Conservation (phyloP, 2,113 vertebrate genomes). For the Tympanuchus pallidicinctus region DNA sequence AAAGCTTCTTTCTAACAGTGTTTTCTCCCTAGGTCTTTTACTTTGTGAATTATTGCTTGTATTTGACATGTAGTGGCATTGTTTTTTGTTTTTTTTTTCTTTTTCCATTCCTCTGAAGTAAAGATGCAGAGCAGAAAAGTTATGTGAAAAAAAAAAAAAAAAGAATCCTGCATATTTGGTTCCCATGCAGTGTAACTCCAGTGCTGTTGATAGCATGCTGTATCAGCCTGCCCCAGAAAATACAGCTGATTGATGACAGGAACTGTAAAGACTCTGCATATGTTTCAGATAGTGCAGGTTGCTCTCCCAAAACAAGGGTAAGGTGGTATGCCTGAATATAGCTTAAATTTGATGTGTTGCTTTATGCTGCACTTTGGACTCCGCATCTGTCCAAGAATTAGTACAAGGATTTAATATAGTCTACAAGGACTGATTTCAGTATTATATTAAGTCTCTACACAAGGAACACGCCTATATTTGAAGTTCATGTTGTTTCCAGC, state of each 20-base stretch:
- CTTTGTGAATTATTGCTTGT: background rate
- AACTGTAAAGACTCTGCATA: background rate
- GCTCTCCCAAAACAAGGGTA: background rate
- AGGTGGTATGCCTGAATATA: background rate
- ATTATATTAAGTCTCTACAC: background rate
- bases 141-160: background rate
- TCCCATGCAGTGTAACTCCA: background rate
- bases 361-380: background rate
- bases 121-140: background rate
- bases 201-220: background rate
- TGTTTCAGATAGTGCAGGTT: background rate
- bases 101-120: background rate
- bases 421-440: background rate
- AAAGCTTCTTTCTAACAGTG: background rate
- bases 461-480: background rate
- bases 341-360: background rate
- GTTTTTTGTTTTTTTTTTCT: background rate
- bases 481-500: background rate
- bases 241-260: background rate
- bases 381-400: fast-evolving
- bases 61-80: fast-evolving
- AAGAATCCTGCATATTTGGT: background rate
- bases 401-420: background rate
- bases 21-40: background rate
- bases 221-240: background rate